Base-by-base conservation (phyloP, 37 sponge, comb jelly and placozoan species). In the Mnemiopsis leidyi region DNA sequence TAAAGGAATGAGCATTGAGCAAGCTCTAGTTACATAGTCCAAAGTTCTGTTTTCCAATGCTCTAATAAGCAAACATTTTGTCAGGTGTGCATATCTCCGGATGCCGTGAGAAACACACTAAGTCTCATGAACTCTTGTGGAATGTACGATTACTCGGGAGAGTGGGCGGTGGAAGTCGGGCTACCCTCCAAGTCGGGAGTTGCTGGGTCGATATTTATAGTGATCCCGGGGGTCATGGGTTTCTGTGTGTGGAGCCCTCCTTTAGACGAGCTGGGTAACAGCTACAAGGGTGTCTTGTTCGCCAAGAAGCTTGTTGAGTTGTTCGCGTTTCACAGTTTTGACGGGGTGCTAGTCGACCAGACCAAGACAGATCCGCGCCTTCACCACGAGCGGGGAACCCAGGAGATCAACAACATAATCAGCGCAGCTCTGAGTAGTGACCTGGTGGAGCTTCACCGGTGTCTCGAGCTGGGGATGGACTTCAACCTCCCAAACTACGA, bases 101-200 rank as follows among this genome's bases (percentile, higher is more conserved):
- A 67, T 23, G 94, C 94, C 20, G 94, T 94, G 28, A 7, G 92
- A 24, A 75, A 92, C 33, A 94, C 92, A 23, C 92, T 94, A 0
- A 67, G 69, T 38, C 68, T 94, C 16, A 94, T 94, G 94, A 67
- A 93, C 92, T 69, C 76, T 20, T 94, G 94, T 93, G 94, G 94
- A 28, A 69, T 94, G 92, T 94, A 69, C 23, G 92, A 94, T 31
- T 92, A 82, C 34, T 92, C 94, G 0, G 92, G 94, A 30, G 76
- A 76, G 23, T 94, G 79, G 48, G 33, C 94, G 21, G 92, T 94
- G 30, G 94, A 94, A 37, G 92, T 94, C 21, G 94, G 94, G 25
- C 76, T 94, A 16, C 94, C 94, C 1, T 69, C 94, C 0, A 94
- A 94, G 40, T 94, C 94, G 5, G 92, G 92, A n/a, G 68, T 92